Evolutionary conservation across 2,888 invertebrate genomes (phyloP), one percentile per base, ranked within the genome.

Genomic region (Melikaiella ostensackeni): DNA sequence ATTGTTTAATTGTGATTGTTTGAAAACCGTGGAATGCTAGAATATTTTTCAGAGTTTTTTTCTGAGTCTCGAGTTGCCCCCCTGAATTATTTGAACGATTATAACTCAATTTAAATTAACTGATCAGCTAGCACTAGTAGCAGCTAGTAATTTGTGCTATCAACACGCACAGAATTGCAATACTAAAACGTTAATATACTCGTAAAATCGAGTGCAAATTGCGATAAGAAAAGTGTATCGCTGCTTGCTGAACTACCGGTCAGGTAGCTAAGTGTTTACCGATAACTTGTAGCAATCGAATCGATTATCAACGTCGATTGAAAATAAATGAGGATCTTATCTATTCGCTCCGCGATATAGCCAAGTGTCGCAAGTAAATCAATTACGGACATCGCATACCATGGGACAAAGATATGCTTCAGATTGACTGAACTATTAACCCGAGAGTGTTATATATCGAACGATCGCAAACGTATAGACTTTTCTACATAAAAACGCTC

Each of bases 231-330:
- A 50, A n/a, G n/a, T 50, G n/a, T 9, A n/a, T 50, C 50, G 3
- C n/a, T 50, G 8, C n/a, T 50, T 50, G 50, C n/a, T 50, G n/a
- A 50, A 50, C 50, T 50, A 50, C n/a, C 50, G n/a, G 50, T 8
- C n/a, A 50, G 50, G 61, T 59, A 59, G 16, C 21, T 59, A 61
- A 61, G 61, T 61, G 61, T 61, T 61, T 61, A 61, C 33, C 30
- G 61, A 61, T 19, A 61, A 61, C 30, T 3, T 33, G 61, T 30
- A 61, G 61, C 61, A 16, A 33, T 61, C 19, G 61, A 30, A 61
- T 61, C 30, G 61, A 61, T 61, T 61, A 61, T 30, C 33, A 33
- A 19, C 30, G 3, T 61, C 16, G 13, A 27, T 61, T 33, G 24
- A 27, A 61, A 61, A 30, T 61, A 27, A 61, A 50, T 50, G n/a